These are phyloP conservation scores for Mus musculus DNA, from an alignment of 2,113 vertebrate species.

Conservation along the genomic window GRCm39 chr5:118919501-118920000, in stretches of 20 bases:
- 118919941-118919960: too few species aligned
- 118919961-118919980: not conserved
- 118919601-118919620: not conserved
- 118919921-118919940: not conserved
- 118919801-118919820: not conserved
- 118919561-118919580: not conserved
- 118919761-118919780: not conserved
- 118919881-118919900: not conserved
- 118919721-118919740: not conserved
- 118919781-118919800: fast-evolving
- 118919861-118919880: not conserved
- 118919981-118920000: not conserved
- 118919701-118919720: not conserved
- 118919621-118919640: not conserved
- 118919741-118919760: not conserved
- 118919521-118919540: not conserved
- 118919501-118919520: not conserved
- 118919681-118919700: not conserved
- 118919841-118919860: not conserved
- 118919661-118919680: not conserved
- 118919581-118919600: not conserved
- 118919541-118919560: not conserved
- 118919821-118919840: constrained; percentile 86
- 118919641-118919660: not conserved
- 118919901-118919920: not conserved